Conservation (phyloP, 2,797 vertebrate genomes). For the Ataeniobius toweri region DNA sequence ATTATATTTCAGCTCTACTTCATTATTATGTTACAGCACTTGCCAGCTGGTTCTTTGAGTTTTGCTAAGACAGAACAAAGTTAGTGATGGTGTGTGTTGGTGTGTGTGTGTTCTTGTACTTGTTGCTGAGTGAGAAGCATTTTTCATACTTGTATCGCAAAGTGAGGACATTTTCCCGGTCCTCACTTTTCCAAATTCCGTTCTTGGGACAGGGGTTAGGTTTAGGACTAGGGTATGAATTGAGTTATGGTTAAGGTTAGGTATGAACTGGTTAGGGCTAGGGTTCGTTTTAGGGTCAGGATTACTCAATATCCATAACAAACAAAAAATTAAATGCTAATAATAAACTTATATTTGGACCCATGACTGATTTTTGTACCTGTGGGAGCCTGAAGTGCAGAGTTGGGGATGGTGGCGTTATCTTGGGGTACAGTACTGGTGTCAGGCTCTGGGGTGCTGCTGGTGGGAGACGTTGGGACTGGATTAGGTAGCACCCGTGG, state of each 20-base stretch:
- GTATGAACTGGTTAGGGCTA: too few relatives aligned
- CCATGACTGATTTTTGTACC: conserved; percentile 76
- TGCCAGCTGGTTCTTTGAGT: too few relatives aligned
- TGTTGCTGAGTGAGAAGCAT: too few relatives aligned
- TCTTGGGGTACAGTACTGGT: conserved; percentile 97
- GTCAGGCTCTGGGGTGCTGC: conserved; percentile 97
- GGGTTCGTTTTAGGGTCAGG: too few relatives aligned
- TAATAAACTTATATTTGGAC: conserved; percentile 3
- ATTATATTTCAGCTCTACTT: not conserved
- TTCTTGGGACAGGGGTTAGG: too few relatives aligned
- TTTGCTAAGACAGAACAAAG: not conserved
- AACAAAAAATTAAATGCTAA: not conserved
- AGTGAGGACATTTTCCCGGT: too few relatives aligned
- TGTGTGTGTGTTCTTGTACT: too few relatives aligned
- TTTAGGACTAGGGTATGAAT: too few relatives aligned
- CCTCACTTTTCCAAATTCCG: too few relatives aligned
- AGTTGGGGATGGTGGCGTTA: conserved; percentile 95
- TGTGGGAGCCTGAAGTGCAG: conserved; percentile 97
- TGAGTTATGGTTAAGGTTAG: too few relatives aligned
- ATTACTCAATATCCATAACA: not conserved
- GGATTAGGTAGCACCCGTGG: conserved; percentile 90
- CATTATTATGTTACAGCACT: too few relatives aligned
- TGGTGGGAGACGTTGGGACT: conserved; percentile 94
- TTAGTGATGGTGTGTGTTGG: not conserved
- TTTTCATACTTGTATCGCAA: too few relatives aligned